Conservation (phyloP, 2,113 vertebrate species). For the Megaptera novaeangliae region DNA sequence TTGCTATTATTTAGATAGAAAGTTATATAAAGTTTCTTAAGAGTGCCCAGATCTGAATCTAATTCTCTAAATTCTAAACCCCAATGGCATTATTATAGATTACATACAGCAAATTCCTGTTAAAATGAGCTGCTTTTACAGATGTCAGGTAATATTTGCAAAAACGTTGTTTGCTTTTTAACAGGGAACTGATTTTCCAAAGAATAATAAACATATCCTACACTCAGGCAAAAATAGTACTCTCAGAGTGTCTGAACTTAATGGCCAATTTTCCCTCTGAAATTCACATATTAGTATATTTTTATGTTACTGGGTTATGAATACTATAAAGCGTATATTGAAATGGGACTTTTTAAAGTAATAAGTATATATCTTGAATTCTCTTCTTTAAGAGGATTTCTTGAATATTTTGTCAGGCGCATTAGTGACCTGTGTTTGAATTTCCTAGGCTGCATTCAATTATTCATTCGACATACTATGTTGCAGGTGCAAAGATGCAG, state of each 20-base stretch:
- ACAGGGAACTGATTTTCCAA: slow-evolving; percentile 15
- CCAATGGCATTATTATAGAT: neutral
- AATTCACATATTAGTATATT: neutral
- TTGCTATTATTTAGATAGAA: slow-evolving; percentile 69
- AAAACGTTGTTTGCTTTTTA: slow-evolving; percentile 45
- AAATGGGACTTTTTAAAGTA: neutral
- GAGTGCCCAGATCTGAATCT: slow-evolving; percentile 52
- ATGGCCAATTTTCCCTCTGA: neutral
- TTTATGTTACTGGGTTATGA: neutral
- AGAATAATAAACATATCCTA: neutral
- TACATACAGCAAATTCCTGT: slow-evolving; percentile 40
- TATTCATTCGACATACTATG: neutral
- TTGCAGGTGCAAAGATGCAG: neutral
- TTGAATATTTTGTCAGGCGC: neutral
- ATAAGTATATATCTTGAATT: neutral
- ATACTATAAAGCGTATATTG: neutral
- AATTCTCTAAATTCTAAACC: slow-evolving; percentile 53
- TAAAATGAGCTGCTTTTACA: slow-evolving; percentile 35
- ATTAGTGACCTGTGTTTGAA: neutral
- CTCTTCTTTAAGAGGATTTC: neutral
- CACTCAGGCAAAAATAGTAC: neutral
- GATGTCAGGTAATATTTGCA: slow-evolving; percentile 40
- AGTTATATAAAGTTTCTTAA: slow-evolving; percentile 59
- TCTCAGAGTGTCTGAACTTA: neutral
- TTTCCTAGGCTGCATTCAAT: neutral